These are phyloP conservation scores for Apotomis turbidana DNA, from an alignment of 2,888 invertebrate species.

Conservation along the genomic window DNA sequence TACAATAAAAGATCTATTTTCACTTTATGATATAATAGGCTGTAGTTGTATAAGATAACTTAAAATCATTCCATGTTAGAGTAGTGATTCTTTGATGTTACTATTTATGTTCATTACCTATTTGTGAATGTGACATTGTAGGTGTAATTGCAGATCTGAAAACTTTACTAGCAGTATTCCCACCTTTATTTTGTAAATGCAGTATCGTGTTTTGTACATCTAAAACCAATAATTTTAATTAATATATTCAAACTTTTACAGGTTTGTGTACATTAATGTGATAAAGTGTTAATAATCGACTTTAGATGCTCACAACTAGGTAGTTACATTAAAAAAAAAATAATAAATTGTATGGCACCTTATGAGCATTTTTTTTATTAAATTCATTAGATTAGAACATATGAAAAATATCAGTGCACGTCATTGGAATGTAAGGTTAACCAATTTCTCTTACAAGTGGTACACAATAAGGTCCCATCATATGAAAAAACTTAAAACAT, in stretches of 20 bases:
- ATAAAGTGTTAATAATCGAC: background rate
- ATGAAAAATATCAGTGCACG: no score
- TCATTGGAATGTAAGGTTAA: no score
- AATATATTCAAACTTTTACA: background rate
- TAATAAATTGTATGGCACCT: constrained; percentile 36
- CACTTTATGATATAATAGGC: background rate
- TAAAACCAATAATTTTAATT: no score
- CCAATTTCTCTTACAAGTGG: no score
- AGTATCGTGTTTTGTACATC: background rate
- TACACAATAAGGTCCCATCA: no score
- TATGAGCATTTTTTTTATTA: background rate
- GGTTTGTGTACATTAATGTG: background rate
- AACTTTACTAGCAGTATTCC: background rate
- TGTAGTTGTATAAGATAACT: background rate
- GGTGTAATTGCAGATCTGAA: constrained; percentile 5
- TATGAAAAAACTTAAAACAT: no score
- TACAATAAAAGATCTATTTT: background rate
- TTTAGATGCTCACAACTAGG: background rate
- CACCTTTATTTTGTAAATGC: constrained; percentile 5
- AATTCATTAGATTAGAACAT: no score
- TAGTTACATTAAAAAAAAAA: constrained; percentile 2
- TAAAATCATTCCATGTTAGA: constrained; percentile 23
- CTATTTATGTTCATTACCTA: background rate
- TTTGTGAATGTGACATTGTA: background rate
- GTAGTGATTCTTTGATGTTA: constrained; percentile 3